Evolutionary conservation across 30 jellyfish, hydroid and myxozoan species (phyloP).

Genomic region (Hydractinia echinata): DNA sequence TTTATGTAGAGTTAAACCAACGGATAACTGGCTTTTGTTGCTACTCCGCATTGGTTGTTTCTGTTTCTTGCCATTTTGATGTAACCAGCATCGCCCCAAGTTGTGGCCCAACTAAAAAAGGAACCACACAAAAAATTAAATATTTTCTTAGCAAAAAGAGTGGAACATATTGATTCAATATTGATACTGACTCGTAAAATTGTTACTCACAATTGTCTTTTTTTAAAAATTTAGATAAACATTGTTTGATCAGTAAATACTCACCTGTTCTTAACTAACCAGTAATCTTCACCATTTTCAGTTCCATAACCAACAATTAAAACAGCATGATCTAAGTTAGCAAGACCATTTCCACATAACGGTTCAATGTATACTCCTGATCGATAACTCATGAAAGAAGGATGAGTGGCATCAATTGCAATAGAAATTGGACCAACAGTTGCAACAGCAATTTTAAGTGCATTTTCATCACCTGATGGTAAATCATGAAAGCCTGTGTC

Average conservation of each 20-base stretch:
- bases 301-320: slow-evolving; percentile 98
- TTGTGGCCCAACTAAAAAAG: slow-evolving; percentile 83
- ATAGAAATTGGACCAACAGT: slow-evolving; percentile 97
- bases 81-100: slow-evolving; percentile 95
- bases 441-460: slow-evolving; percentile 85
- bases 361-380: slow-evolving; percentile 93
- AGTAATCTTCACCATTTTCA: slow-evolving; percentile 80
- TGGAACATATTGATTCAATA: not conserved
- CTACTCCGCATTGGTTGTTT: slow-evolving; percentile 97
- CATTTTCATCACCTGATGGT: slow-evolving; percentile 92
- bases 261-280: slow-evolving; percentile 98
- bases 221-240: not conserved
- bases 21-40: slow-evolving; percentile 94
- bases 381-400: slow-evolving; percentile 73
- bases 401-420: slow-evolving; percentile 95
- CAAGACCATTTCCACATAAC: slow-evolving; percentile 71
- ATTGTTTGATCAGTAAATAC: not conserved
- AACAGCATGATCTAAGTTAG: slow-evolving; percentile 93
- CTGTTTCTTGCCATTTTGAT: slow-evolving; percentile 92
- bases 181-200: not conserved
- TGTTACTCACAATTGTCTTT: not conserved
- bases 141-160: not conserved
- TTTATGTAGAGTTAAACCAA: slow-evolving; percentile 49
- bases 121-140: not conserved
- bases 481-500: slow-evolving; percentile 83